Percentiles rank a stretch among this genome's conserved stretches.
Evolutionary conservation across 1,140 invertebrate genomes (phyloP).

Genomic region (Hylaeus anthracinus): DNA sequence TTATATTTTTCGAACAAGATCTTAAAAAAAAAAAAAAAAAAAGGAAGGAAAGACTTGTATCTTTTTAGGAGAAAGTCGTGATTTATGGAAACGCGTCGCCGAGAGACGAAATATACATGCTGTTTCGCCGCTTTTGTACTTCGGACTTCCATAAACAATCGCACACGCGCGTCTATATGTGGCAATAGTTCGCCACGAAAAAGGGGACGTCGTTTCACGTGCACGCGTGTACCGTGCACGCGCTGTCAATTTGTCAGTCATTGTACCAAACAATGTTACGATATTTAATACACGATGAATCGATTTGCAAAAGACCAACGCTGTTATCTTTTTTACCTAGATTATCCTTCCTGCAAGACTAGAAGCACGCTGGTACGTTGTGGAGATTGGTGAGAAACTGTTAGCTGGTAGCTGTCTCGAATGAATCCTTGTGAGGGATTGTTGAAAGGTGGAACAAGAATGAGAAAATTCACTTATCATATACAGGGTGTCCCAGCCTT

Average conservation of each 20-base stretch:
- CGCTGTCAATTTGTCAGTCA: constrained; percentile 67
- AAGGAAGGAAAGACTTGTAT: not conserved
- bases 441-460: too few species aligned
- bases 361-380: too few species aligned
- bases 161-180: not conserved
- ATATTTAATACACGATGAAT: constrained; percentile 69
- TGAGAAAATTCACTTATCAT: too few species aligned
- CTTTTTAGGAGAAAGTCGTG: not conserved
- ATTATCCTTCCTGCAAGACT: not conserved
- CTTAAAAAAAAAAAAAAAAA: constrained; percentile 11
- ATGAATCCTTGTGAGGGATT: too few species aligned
- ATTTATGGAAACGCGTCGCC: not conserved
- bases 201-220: constrained; percentile 28
- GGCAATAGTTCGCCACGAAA: constrained; percentile 30
- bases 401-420: too few species aligned
- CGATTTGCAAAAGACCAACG: constrained; percentile 10
- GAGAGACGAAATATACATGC: not conserved
- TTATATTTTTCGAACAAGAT: constrained; percentile 7
- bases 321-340: not conserved
- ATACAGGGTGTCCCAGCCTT: too few species aligned
- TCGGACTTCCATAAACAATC: not conserved
- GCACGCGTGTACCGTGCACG: constrained; percentile 55
- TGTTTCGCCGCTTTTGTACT: constrained; percentile 32
- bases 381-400: too few species aligned
- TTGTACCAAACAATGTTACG: constrained; percentile 64